These are phyloP conservation scores for Stylophora pistillata DNA, from an alignment of 64 coral and sea anemone species.

Conservation along the genomic window DNA sequence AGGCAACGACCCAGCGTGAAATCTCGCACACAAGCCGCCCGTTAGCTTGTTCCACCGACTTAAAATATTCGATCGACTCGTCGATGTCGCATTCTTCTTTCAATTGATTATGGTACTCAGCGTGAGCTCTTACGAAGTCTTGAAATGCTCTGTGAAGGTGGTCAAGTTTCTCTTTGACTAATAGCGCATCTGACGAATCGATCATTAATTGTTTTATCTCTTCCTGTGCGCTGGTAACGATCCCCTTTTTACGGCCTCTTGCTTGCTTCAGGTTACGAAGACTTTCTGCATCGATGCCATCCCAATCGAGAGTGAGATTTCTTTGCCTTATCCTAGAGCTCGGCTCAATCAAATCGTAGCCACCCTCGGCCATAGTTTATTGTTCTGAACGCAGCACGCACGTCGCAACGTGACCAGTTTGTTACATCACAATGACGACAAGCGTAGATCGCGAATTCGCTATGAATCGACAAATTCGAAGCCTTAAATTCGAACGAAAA, in stretches of 20 bases:
- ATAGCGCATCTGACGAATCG: not conserved
- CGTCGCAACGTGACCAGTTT: no score
- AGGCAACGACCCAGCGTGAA: not conserved
- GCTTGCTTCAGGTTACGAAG: not conserved
- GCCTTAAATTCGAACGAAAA: no score
- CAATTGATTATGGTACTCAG: not conserved
- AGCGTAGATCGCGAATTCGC: no score
- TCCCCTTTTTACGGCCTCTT: not conserved
- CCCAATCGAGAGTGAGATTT: not conserved
- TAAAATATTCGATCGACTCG: conserved; percentile 24
- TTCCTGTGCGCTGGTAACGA: not conserved
- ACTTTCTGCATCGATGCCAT: not conserved
- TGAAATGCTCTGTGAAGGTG: not conserved
- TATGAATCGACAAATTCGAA: no score
- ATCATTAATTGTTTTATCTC: not conserved
- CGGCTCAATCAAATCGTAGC: no score
- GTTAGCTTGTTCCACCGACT: not conserved
- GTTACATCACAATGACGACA: no score
- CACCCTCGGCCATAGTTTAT: no score
- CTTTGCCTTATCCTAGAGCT: no score
- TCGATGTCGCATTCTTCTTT: conserved; percentile 25
- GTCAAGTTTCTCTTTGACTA: conserved; percentile 1
- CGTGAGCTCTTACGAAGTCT: not conserved
- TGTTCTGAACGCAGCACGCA: no score
- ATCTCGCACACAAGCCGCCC: not conserved